Base-by-base conservation (phyloP, 2,797 vertebrate genomes). In the Coreius guichenoti region DNA sequence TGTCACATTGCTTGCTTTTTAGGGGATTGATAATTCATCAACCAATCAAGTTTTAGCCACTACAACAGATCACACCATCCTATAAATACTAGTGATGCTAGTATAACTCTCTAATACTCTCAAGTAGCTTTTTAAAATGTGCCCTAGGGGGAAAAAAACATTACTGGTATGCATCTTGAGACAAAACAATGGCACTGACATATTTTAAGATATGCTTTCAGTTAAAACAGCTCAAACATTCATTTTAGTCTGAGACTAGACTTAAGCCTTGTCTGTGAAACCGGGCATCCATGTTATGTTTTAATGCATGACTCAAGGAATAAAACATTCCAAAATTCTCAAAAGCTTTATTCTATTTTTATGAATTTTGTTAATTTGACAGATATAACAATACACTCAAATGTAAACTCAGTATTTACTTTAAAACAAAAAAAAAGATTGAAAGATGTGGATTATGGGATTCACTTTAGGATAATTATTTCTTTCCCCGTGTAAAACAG, bases 311-410 rank as follows among this genome's bases (percentile, higher is more conserved):
- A 26, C 16, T 49, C 16, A 19, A 73, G 8, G n/a, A 73, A 29
- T n/a, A 11, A 49, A 74, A 49, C 8, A 74, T 17, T 11, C 45
- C 16, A 21, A 29, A 11, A 19, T 74, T 31, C 2, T 31, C 8
- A 31, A 74, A 49, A 31, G 45, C 16, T 74, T 74, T 74, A 74
- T 73, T 73, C 14, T 29, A 19, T 49, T 21, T 73, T 73, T 8
- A 1, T 26, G 9, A 26, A 49, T 49, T 49, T 54, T 54, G 17
- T 33, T 33, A 2, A 54, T 75, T 21, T 75, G 29, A 33, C 1
- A 33, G 8, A 73, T 29, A 73, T 29, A 49, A 26, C 13, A 45
- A 45, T 26, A 47, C n/a, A 49, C n/a, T 73, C 14, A 47, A 29
- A 47, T 54, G 29, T 75, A 75, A 36, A 51, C 17, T 51, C n/a